Evolutionary conservation across 2,888 invertebrate species (phyloP).

Genomic region (Horisme vitalbata): DNA sequence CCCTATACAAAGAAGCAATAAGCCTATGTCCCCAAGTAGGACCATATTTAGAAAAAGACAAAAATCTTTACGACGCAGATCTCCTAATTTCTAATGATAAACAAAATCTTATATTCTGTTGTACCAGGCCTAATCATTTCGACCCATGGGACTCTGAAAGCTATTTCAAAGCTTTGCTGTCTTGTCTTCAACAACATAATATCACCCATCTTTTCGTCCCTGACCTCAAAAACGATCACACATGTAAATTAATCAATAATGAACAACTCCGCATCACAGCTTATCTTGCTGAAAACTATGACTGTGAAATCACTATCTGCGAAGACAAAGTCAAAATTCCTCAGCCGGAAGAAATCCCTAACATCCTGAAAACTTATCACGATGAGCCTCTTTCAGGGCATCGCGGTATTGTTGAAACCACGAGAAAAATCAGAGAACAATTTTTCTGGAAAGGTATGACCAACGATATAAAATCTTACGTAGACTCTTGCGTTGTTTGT

Average conservation of each 20-base stretch:
- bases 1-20: too few species aligned
- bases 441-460: constrained; percentile 47
- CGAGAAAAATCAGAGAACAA: constrained; percentile 39
- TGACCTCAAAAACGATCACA: too few species aligned
- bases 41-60: too few species aligned
- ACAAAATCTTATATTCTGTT: too few species aligned
- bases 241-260: constrained; percentile 25
- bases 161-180: constrained; percentile 40
- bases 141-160: constrained; percentile 28
- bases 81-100: too few species aligned
- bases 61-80: too few species aligned
- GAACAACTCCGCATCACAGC: constrained; percentile 38
- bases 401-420: constrained; percentile 42
- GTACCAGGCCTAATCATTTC: too few species aligned
- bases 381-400: constrained; percentile 43
- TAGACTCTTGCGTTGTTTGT: constrained; percentile 36
- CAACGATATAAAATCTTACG: constrained; percentile 38
- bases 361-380: constrained; percentile 41
- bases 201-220: constrained; percentile 26
- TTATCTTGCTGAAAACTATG: too few species aligned
- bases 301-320: too few species aligned
- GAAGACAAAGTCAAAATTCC: too few species aligned
- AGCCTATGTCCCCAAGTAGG: too few species aligned
- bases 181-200: constrained; percentile 36
- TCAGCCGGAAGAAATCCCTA: too few species aligned